Evolutionary conservation across 2,888 invertebrate genomes (phyloP).

Genomic region (Thecocarcelia acutangulata): DNA sequence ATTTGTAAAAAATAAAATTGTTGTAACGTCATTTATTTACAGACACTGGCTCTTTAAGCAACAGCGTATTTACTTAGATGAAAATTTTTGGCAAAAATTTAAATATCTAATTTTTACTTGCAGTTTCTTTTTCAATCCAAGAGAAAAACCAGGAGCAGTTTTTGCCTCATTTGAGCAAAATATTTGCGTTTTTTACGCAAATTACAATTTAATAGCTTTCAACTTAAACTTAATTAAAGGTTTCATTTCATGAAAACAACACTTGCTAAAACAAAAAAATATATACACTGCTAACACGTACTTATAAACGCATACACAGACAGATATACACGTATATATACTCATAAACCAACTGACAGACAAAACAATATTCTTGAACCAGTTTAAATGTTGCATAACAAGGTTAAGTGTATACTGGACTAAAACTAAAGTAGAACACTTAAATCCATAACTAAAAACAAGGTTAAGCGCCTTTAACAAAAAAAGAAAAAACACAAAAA

Average conservation of each 20-base stretch:
- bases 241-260: conserved; percentile 16
- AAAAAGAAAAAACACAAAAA: conserved; percentile 16
- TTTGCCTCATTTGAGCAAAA: conserved; percentile 17
- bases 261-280: conserved; percentile 13
- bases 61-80: conserved; percentile 21
- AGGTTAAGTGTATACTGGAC: conserved; percentile 27
- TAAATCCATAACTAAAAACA: conserved; percentile 15
- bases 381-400: conserved; percentile 52
- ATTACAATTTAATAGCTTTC: conserved; percentile 42
- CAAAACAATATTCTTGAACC: conserved; percentile 26
- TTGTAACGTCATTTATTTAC: conserved; percentile 7
- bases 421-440: conserved; percentile 43
- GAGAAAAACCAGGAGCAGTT: no score
- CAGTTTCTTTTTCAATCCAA: no score
- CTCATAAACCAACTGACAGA: neutral
- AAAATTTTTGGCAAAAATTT: no score
- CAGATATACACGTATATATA: neutral
- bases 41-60: conserved; percentile 6
- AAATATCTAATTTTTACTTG: neutral
- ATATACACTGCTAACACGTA: conserved; percentile 34
- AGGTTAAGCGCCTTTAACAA: conserved; percentile 41
- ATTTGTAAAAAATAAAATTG: no score
- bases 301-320: neutral
- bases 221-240: conserved; percentile 51
- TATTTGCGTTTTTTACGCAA: conserved; percentile 7